Evolutionary conservation across 2,113 vertebrate genomes (phyloP).

Genomic region (Clarias gariepinus): DNA sequence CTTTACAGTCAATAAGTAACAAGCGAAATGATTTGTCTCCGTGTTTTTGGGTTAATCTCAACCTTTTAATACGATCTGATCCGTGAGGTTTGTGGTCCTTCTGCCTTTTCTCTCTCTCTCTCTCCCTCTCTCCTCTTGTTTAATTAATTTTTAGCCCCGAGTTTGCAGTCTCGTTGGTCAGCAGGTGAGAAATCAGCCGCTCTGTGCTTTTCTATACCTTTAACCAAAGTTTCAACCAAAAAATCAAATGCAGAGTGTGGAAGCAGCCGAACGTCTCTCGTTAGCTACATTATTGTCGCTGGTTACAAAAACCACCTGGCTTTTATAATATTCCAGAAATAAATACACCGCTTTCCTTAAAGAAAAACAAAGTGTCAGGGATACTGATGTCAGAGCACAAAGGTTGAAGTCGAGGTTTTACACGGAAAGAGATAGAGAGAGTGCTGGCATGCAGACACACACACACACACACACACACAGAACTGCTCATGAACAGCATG

Average conservation of each 20-base stretch:
- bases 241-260: background rate
- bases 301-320: background rate
- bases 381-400: background rate
- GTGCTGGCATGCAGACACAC: slow-evolving; percentile 44
- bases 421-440: background rate
- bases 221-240: background rate
- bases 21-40: too few species aligned
- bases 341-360: background rate
- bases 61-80: too few species aligned
- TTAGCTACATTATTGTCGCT: background rate
- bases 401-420: background rate
- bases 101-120: too few species aligned
- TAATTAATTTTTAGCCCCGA: background rate
- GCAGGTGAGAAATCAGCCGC: background rate
- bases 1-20: too few species aligned
- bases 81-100: too few species aligned
- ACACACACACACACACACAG: slow-evolving; percentile 31
- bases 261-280: background rate
- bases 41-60: too few species aligned
- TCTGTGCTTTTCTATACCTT: background rate
- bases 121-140: background rate
- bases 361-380: background rate
- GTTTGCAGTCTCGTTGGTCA: background rate
- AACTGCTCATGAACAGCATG: slow-evolving; percentile 19
- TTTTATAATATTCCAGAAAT: background rate